Base-by-base conservation (phyloP, 2,888 invertebrate species). In the Acronicta alni region DNA sequence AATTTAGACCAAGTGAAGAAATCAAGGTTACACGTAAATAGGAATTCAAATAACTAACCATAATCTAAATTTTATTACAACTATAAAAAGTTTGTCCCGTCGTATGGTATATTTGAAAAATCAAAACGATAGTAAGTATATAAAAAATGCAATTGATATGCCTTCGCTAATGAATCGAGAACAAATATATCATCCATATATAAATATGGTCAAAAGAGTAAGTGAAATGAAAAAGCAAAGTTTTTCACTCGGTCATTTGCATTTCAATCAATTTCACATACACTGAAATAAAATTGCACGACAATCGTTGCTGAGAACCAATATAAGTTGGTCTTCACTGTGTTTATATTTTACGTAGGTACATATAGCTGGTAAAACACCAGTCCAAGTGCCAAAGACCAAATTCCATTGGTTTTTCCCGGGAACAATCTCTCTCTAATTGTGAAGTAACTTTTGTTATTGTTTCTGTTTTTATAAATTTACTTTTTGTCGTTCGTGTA, bases 391-490 rank as follows among this genome's bases (percentile, higher is more conserved):
- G 51, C 63, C 59, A 52, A 49, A 63, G 81, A 59, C 73, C 83
- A 79, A 77, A 64, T 75, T 80, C 57, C 52, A 59, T 67, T 82
- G 80, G 83, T 53, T 52, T 38, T 23, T 20, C 63, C 65, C 72
- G 64, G 64, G 72, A 80, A 83, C 80, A 84, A 80, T 76, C 61
- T 77, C 69, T 61, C 78, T 78, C 80, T 88, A 88, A 88, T 87
- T 87, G 86, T 77, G 67, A 84, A 81, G 79, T 80, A 81, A 86
- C 83, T 83, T 88, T 84, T 85, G 79, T 87, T 86, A 85, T 86
- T 87, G 83, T 87, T 84, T 77, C 55, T 78, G 72, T 68, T 79
- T 79, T 75, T 77, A n/a, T n/a, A n/a, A n/a, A n/a, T n/a, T n/a
- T n/a, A n/a, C n/a, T n/a, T n/a, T n/a, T n/a, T n/a, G n/a, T n/a